These are phyloP conservation scores for Merodon equestris DNA, from an alignment of 2,888 invertebrate genomes.

Conservation along the genomic window DNA sequence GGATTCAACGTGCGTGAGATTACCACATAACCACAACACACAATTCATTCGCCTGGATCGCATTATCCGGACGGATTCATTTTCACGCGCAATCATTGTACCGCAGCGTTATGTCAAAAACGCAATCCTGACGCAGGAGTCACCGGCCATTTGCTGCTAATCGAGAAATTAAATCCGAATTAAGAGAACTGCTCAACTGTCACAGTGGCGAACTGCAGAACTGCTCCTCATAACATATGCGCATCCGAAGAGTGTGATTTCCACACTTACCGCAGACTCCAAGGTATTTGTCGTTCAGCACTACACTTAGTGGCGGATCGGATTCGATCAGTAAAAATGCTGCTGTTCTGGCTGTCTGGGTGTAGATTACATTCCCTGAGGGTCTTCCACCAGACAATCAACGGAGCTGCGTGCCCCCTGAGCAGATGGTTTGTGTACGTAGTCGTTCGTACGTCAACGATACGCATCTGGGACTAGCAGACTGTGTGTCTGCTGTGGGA, in stretches of 20 bases:
- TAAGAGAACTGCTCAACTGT: constrained; percentile 47
- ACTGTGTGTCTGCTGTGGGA: constrained; percentile 57
- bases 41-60: constrained; percentile 29
- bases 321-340: constrained; percentile 31
- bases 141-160: constrained; percentile 44
- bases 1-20: constrained; percentile 34
- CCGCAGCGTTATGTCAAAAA: constrained; percentile 41
- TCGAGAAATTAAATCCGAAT: constrained; percentile 61
- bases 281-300: constrained; percentile 22
- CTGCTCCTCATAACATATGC: no score
- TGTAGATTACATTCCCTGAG: constrained; percentile 57
- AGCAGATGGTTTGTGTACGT: not conserved
- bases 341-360: constrained; percentile 34
- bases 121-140: constrained; percentile 34
- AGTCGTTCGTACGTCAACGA: constrained; percentile 7
- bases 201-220: constrained; percentile 4
- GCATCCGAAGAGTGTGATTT: constrained; percentile 24
- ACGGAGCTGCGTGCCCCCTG: constrained; percentile 36
- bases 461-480: constrained; percentile 56
- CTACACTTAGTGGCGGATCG: constrained; percentile 47
- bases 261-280: constrained; percentile 41
- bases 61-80: constrained; percentile 59
- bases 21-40: constrained; percentile 24
- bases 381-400: constrained; percentile 45
- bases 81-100: constrained; percentile 42